Percentiles rank a stretch among this genome's conserved stretches.
phyloP scores from a whole-genome alignment of 2,113 vertebrate species.

The Hoplias malabaricus region DNA sequence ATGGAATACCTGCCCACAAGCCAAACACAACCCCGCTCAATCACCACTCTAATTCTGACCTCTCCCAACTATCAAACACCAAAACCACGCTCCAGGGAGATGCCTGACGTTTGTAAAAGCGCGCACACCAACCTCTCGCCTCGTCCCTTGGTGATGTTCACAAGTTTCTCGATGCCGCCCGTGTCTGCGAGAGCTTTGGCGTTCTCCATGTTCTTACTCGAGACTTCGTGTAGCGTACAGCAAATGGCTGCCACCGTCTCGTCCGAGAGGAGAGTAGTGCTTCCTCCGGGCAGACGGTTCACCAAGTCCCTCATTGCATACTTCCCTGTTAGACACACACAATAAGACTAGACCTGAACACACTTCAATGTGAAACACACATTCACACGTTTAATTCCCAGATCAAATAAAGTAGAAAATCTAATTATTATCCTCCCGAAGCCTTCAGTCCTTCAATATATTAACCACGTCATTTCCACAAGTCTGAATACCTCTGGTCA shows the following conservation, averaged over 20 bases:
- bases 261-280: constrained; percentile 84
- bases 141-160: constrained; percentile 94
- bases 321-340: constrained; percentile 79
- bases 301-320: constrained; percentile 97
- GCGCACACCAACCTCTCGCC: constrained; percentile 83
- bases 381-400: background rate
- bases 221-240: constrained; percentile 96
- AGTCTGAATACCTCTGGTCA: too few relatives aligned
- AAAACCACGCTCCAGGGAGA: background rate
- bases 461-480: too few relatives aligned
- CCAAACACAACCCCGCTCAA: background rate
- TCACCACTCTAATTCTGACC: background rate
- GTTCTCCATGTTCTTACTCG: constrained; percentile 98
- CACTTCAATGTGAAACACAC: background rate
- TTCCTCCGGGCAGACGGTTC: constrained; percentile 89
- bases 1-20: constrained; percentile 82
- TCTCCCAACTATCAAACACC: background rate
- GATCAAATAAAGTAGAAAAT: background rate
- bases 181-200: constrained; percentile 96
- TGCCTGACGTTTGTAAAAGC: background rate
- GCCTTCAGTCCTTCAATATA: too few relatives aligned
- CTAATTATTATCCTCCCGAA: background rate
- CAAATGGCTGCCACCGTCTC: constrained; percentile 95
- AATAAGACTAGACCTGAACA: background rate
- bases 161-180: constrained; percentile 94